Evolutionary conservation across 2,888 invertebrate species (phyloP), one percentile per base, ranked within the genome.

Genomic region (Oxyteleia sp.): DNA sequence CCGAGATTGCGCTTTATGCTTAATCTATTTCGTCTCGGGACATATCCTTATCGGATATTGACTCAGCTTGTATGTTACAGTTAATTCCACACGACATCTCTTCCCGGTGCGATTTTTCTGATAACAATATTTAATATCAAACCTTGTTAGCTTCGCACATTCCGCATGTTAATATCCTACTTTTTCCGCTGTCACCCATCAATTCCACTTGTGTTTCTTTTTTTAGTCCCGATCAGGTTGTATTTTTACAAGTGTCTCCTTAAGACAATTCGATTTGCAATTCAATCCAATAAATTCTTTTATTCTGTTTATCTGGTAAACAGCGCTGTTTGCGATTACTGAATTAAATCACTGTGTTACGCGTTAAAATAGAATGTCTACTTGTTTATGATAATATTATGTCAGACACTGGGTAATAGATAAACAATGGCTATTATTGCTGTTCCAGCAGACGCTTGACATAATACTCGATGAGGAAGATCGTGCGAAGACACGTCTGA

Each of bases 21-120:
- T 69, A 83, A 83, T 83, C 74, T 74, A 47, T 74, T 83, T 83
- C 79, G 81, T 83, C 74, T 74, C 55, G 69, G 55, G 29, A 51
- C 45, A 38, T 32, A 75, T 71, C 64, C 83, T 83, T 83, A 83
- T 83, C 79, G 41, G 49, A 26, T 51, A 51, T 59, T 57, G 43
- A 49, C 26, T 26, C 47, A 20, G 13, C 20, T 51, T 63, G 20
- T 13, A 47, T 47, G 32, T 55, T 82, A 82, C 64, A 55, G 69
- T 75, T 69, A 66, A 75, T 82, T 71, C 51, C 57, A 15, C 41
- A n/a, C 59, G 59, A 66, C 59, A 20, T 53, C 35, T 20, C 74
- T 63, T 75, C 63, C 75, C 68, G 47, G 68, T 66, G 49, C 43
- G 20, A 74, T 59, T 74, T 74, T 61, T 55, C 32, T 55, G 45